phyloP scores from a whole-genome alignment of 2,113 vertebrate genomes.

The Microtus montanus region DNA sequence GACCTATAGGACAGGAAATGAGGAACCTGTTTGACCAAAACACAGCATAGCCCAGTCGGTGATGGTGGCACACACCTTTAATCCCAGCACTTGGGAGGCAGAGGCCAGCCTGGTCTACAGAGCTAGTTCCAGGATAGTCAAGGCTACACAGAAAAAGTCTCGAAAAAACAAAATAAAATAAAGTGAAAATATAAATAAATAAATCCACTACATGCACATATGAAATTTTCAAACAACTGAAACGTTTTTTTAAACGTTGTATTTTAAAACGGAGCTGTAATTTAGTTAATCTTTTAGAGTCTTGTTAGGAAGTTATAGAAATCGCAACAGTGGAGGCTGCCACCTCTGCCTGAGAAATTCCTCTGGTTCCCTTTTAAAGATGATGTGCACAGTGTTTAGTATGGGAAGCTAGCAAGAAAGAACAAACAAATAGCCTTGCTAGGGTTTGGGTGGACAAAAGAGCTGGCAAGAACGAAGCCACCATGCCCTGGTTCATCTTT shows the following conservation, averaged over 20 bases:
- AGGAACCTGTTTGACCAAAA: neutral
- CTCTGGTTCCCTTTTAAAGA: conserved; percentile 3
- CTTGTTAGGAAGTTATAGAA: neutral
- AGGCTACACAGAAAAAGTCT: neutral
- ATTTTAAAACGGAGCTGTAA: neutral
- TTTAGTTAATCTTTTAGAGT: conserved; percentile 15
- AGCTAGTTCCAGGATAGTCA: neutral
- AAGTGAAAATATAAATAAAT: neutral
- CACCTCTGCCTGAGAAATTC: neutral
- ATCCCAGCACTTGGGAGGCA: neutral
- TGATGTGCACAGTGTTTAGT: conserved; percentile 48
- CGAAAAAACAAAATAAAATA: neutral
- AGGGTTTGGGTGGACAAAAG: conserved; percentile 75
- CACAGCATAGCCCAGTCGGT: too few species aligned
- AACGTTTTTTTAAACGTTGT: neutral
- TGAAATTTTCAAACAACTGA: neutral
- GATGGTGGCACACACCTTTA: neutral
- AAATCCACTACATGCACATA: neutral
- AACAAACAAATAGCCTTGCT: conserved; percentile 57
- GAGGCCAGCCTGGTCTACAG: neutral
- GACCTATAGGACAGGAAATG: neutral
- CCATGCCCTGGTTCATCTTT: neutral
- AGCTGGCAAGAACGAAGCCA: neutral
- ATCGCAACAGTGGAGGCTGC: rapidly evolving
- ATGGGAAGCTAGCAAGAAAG: conserved; percentile 56